These are phyloP conservation scores for Eupristina koningsbergeri DNA, from an alignment of 1,140 invertebrate genomes.

Conservation along the genomic window DNA sequence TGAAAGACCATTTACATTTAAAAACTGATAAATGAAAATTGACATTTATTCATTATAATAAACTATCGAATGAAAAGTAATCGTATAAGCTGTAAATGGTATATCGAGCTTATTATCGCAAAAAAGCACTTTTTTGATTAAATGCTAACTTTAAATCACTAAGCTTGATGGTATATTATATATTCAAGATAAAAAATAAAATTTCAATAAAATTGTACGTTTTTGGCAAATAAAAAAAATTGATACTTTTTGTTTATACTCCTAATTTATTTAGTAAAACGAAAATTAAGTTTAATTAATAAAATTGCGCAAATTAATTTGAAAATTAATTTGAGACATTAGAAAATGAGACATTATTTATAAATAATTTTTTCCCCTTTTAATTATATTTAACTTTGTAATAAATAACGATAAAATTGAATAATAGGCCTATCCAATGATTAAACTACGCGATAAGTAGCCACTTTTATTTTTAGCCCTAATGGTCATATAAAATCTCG, in stretches of 20 bases:
- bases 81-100: not conserved
- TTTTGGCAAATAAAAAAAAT: constrained; percentile 26
- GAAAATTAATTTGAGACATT: too few relatives aligned
- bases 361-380: too few relatives aligned
- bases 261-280: not conserved
- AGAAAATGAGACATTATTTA: too few relatives aligned
- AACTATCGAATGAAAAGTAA: not conserved
- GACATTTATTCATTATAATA: not conserved
- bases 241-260: not conserved
- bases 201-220: constrained; percentile 47
- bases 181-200: constrained; percentile 32
- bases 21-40: not conserved
- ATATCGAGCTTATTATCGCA: constrained; percentile 19
- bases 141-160: constrained; percentile 17
- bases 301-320: too few relatives aligned
- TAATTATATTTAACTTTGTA: too few relatives aligned
- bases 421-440: too few relatives aligned
- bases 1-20: too few relatives aligned
- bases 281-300: too few relatives aligned
- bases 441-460: too few relatives aligned
- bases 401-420: too few relatives aligned
- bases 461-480: too few relatives aligned
- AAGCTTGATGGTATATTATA: constrained; percentile 34
- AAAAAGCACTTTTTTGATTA: constrained; percentile 16
- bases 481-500: too few relatives aligned